Evolutionary conservation across 2,888 invertebrate genomes (phyloP).

Genomic region (Meteorus cinctellus): DNA sequence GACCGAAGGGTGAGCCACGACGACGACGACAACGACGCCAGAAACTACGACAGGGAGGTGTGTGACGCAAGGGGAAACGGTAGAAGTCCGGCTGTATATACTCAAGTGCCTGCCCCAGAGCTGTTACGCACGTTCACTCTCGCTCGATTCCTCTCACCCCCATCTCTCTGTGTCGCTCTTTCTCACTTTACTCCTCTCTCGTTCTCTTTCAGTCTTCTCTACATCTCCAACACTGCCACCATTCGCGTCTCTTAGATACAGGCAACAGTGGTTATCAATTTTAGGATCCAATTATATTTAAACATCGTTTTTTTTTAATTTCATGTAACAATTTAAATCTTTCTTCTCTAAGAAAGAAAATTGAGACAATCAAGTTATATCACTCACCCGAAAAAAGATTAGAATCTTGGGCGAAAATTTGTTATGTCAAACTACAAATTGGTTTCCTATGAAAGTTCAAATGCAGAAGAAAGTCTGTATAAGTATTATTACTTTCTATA

Average conservation of each 20-base stretch:
- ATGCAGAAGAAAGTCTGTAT: too few species aligned
- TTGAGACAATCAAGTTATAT: too few species aligned
- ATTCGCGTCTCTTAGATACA: constrained; percentile 50
- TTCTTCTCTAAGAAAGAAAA: too few species aligned
- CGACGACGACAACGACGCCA: constrained; percentile 45
- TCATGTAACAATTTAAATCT: not conserved
- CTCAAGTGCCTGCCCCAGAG: constrained; percentile 41
- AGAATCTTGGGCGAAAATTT: too few species aligned
- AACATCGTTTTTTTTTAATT: constrained; percentile 18
- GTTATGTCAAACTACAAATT: not conserved
- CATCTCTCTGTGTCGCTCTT: not conserved
- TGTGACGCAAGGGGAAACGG: constrained; percentile 50
- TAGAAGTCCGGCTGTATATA: constrained; percentile 66
- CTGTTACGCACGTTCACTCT: constrained; percentile 53
- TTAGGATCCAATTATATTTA: constrained; percentile 8
- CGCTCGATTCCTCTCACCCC: constrained; percentile 43
- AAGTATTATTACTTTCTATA: too few species aligned
- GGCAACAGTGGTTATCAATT: constrained; percentile 52
- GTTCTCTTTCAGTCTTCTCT: constrained; percentile 42
- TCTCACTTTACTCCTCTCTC: constrained; percentile 40
- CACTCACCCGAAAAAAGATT: too few species aligned
- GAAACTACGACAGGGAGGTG: constrained; percentile 33
- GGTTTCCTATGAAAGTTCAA: too few species aligned
- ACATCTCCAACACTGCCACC: constrained; percentile 44
- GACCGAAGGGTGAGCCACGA: constrained; percentile 50